These are phyloP conservation scores for Vespertilio murinus DNA, from an alignment of 2,797 vertebrate species.

Conservation along the genomic window DNA sequence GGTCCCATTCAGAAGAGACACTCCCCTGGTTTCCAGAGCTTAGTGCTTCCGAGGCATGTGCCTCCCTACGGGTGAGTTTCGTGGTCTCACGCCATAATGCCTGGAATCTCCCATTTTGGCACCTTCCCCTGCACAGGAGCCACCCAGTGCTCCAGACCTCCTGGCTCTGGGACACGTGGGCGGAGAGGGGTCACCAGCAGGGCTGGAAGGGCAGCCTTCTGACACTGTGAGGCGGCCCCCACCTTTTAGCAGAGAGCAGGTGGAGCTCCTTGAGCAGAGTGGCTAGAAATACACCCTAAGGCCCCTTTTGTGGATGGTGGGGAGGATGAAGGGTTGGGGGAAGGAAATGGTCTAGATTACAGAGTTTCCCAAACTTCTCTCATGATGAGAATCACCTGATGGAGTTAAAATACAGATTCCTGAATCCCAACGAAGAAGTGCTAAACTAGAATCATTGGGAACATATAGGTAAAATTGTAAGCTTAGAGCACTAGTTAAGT, in stretches of 20 bases:
- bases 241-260: neutral
- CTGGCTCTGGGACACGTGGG: neutral
- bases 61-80: neutral
- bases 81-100: neutral
- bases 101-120: neutral
- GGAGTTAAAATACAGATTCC: too few species aligned
- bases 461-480: too few species aligned
- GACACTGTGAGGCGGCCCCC: neutral
- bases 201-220: neutral
- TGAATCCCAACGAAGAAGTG: too few species aligned
- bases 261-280: neutral
- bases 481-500: too few species aligned
- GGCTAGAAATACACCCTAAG: neutral
- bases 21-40: neutral
- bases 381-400: too few species aligned
- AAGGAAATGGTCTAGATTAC: neutral
- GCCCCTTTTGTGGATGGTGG: neutral
- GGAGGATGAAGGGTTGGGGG: neutral
- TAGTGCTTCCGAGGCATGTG: neutral
- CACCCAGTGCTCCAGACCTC: constrained; percentile 41
- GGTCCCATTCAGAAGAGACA: neutral
- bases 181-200: neutral
- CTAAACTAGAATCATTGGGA: too few species aligned
- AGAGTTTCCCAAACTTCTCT: too few species aligned
- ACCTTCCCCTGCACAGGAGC: neutral